A percentile compares a stretch with the other conserved stretches of the same genome.
phyloP scores from a whole-genome alignment of 1,140 invertebrate genomes.

The Drosophila arawakana region DNA sequence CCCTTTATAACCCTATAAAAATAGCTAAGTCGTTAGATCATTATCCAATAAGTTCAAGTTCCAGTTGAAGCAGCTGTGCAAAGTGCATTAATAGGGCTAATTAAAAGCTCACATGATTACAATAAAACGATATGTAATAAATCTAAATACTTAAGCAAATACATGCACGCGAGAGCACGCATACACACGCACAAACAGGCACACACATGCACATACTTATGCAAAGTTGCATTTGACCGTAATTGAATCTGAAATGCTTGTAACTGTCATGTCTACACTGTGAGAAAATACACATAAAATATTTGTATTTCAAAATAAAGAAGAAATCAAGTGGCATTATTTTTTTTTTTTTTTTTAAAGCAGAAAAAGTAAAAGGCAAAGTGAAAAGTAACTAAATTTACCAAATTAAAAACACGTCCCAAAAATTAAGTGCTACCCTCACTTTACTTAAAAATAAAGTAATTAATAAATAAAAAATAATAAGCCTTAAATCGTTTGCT shows the following conservation, averaged over 20 bases:
- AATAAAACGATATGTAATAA: conserved; percentile 5
- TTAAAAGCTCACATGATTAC: conserved; percentile 15
- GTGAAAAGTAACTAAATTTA: too few species aligned
- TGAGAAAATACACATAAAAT: too few species aligned
- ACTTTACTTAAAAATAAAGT: too few species aligned
- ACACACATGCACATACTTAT: not conserved
- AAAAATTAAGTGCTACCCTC: too few species aligned
- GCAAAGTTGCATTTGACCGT: conserved; percentile 18
- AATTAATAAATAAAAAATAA: too few species aligned
- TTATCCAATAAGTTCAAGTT: conserved; percentile 10
- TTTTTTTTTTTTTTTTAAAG: too few species aligned
- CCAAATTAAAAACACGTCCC: too few species aligned
- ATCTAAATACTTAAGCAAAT: not conserved
- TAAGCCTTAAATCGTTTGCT: too few species aligned
- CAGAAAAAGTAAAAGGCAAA: too few species aligned
- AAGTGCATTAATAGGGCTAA: conserved; percentile 38
- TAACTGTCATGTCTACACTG: conserved; percentile 31
- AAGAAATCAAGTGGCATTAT: too few species aligned
- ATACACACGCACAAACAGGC: not conserved
- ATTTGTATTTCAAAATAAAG: too few species aligned
- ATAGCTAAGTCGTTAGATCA: too few species aligned
- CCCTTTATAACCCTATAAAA: not conserved
- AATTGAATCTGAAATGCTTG: conserved; percentile 47
- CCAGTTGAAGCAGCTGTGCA: conserved; percentile 20
- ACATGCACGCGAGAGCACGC: not conserved